These are phyloP conservation scores for Hypomesus transpacificus DNA, from an alignment of 2,113 vertebrate species.

Conservation along the genomic window DNA sequence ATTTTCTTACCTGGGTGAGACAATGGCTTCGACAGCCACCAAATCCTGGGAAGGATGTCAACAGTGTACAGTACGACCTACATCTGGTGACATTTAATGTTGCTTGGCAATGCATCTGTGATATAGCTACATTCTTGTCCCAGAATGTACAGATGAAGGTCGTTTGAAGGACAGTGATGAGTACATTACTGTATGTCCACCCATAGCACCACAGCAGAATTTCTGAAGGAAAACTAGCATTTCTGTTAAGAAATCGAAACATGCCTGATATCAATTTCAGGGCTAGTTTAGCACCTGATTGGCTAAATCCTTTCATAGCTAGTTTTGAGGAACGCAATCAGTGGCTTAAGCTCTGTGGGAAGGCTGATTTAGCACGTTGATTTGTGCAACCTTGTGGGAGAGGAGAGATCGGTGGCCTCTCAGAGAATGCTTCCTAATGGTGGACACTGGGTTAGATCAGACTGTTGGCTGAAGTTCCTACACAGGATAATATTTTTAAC, in stretches of 20 bases:
- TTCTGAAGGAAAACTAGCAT: constrained; percentile 23
- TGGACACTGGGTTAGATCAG: no score
- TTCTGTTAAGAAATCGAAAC: constrained; percentile 23
- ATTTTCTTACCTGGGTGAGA: constrained; percentile 24
- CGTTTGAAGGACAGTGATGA: no score
- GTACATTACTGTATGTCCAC: background rate
- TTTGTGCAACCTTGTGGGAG: background rate
- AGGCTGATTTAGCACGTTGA: background rate
- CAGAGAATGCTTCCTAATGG: background rate
- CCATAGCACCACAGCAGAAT: background rate
- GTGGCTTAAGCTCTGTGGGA: constrained; percentile 25
- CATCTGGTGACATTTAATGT: background rate
- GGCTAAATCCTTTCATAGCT: constrained; percentile 12
- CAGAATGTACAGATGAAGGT: no score
- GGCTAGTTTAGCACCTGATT: constrained; percentile 18
- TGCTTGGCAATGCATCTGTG: constrained; percentile 10
- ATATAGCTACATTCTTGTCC: no score
- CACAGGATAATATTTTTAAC: background rate
- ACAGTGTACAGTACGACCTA: background rate
- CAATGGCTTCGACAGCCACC: constrained; percentile 21
- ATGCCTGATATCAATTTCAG: constrained; percentile 11
- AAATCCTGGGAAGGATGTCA: background rate
- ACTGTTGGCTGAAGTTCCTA: background rate
- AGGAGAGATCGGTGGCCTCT: background rate
- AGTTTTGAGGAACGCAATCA: constrained; percentile 23